Evolutionary conservation across 2,888 invertebrate species (phyloP), one percentile per base, ranked within the genome.

Genomic region (Gonocerus acuteangulatus): DNA sequence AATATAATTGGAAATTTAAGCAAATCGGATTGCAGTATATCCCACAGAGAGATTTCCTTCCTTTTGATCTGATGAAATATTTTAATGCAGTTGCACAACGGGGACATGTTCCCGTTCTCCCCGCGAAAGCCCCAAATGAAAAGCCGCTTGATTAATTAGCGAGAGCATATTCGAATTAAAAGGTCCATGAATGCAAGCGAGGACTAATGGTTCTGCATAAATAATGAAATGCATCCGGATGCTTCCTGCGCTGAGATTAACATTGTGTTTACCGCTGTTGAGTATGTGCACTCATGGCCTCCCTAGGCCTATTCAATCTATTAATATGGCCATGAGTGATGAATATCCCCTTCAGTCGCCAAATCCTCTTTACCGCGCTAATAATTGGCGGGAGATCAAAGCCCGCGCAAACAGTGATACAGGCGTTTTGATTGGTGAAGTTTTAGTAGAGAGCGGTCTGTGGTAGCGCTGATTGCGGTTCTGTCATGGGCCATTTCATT

Each of bases 71-170:
- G 54, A 54, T 51, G 34, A 51, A 34, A 51, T 34, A 51, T 51
- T 51, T 51, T 51, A 51, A 51, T 51, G 51, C 51, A 51, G 32
- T 51, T 51, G 51, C 51, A 51, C 9, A 27, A n/a, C 9, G 27
- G 27, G 27, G 27, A 27, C 27, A 27, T 27, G 27, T 27, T 4
- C 27, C 27, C 27, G 4, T 9, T 9, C 27, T 9, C 9, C 9
- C 27, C 9, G 27, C 9, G 22, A 11, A 6, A n/a, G 6, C 23
- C 48, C 42, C 54, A 39, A 54, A 54, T 54, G 54, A 54, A 57
- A 57, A 57, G 47, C 21, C 47, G 57, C 27, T 45, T 57, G 57
- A 57, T 57, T 57, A 57, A 57, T 57, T 57, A 57, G 57, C 39
- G 39, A 45, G 47, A 57, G 45, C 57, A 45, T 45, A 45, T 45